Evolutionary conservation across 2,888 invertebrate genomes (phyloP).

Genomic region (Eupithecia vulgata): DNA sequence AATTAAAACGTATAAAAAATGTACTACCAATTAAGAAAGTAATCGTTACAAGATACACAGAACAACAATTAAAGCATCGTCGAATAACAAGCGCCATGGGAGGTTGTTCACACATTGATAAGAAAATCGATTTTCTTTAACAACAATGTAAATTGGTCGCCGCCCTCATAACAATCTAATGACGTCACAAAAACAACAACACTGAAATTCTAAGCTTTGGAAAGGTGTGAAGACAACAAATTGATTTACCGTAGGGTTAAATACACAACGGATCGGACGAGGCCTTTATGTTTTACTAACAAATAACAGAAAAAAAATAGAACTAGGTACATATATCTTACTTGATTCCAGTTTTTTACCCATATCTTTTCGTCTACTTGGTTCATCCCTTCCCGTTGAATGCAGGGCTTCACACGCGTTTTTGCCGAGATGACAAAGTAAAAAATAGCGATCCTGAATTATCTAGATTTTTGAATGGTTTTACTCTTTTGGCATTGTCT

Average conservation of each 20-base stretch:
- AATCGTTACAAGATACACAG: neutral
- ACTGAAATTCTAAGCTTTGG: neutral
- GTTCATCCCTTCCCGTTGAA: no score
- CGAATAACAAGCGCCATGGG: neutral
- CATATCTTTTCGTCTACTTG: no score
- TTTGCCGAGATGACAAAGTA: no score
- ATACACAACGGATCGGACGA: neutral
- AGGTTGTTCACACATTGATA: constrained; percentile 49
- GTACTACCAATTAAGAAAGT: neutral
- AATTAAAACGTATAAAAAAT: neutral
- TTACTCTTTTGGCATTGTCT: no score
- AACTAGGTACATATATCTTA: no score
- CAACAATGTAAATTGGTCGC: constrained; percentile 23
- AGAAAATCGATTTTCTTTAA: constrained; percentile 53
- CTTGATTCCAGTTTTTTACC: no score
- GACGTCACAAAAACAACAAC: constrained; percentile 4
- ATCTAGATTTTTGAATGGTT: no score
- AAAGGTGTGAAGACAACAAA: neutral
- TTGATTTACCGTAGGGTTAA: neutral
- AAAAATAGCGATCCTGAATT: no score
- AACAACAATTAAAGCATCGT: neutral
- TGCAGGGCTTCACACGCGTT: no score
- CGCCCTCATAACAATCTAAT: constrained; percentile 5
- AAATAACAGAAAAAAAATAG: no score
- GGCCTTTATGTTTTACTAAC: no score